phyloP scores from a whole-genome alignment of 2,888 invertebrate species.

The Troides aeacus region DNA sequence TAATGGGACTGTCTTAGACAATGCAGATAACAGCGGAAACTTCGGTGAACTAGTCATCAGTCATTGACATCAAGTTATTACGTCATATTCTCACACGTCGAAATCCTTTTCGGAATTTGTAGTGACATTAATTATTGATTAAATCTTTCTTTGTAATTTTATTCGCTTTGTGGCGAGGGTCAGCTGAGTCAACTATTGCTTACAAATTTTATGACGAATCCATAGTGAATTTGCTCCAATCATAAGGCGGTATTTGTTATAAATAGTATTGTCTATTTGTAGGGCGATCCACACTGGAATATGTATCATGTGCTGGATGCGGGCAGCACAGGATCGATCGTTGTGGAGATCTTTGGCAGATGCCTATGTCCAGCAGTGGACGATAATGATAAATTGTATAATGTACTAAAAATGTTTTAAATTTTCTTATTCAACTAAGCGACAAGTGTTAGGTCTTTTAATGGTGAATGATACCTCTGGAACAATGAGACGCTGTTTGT shows the following conservation, averaged over 20 bases:
- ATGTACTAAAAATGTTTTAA: too few species aligned
- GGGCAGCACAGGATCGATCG: too few species aligned
- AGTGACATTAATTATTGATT: not conserved
- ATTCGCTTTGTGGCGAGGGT: not conserved
- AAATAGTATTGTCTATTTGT: conserved; percentile 10
- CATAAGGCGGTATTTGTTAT: conserved; percentile 1
- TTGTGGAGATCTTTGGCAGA: too few species aligned
- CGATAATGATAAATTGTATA: too few species aligned
- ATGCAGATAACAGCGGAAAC: not conserved
- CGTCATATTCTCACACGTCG: too few species aligned
- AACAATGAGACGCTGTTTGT: too few species aligned
- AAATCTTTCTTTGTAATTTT: not conserved
- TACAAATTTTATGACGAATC: not conserved
- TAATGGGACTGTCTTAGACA: not conserved
- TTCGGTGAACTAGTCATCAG: not conserved
- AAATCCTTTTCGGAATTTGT: not conserved
- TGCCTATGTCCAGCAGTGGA: too few species aligned
- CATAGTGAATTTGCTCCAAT: not conserved
- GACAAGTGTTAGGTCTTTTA: too few species aligned
- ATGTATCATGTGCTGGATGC: too few species aligned
- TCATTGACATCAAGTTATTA: not conserved
- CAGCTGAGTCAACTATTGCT: conserved; percentile 2
- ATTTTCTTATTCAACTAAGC: too few species aligned
- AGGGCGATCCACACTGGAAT: not conserved
- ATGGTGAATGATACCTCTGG: too few species aligned